These are phyloP conservation scores for Cydia splendana DNA, from an alignment of 1,140 invertebrate species.

Conservation along the genomic window DNA sequence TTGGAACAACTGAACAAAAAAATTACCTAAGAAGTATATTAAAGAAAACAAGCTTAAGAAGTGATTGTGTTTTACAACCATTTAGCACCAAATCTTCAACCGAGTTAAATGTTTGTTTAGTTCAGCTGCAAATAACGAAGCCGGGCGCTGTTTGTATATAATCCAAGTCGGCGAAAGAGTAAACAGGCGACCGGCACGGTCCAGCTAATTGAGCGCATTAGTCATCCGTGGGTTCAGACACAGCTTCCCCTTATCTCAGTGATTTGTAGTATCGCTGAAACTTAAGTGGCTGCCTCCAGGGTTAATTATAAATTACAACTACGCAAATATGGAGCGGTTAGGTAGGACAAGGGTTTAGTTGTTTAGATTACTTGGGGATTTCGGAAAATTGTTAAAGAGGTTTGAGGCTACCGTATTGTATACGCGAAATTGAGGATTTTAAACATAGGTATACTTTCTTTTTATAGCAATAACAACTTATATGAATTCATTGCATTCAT, in stretches of 20 bases:
- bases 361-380: conserved; percentile 13
- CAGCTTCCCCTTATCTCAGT: conserved; percentile 50
- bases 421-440: too few species aligned
- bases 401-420: background rate
- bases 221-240: conserved; percentile 43
- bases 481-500: too few species aligned
- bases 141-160: conserved; percentile 38
- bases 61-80: background rate
- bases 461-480: too few species aligned
- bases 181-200: conserved; percentile 46
- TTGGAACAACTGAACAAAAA: too few species aligned
- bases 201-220: conserved; percentile 56
- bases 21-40: too few species aligned
- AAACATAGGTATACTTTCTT: too few species aligned
- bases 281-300: conserved; percentile 46
- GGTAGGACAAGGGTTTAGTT: conserved; percentile 26
- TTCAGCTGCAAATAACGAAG: conserved; percentile 19
- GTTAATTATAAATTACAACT: conserved; percentile 40
- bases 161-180: conserved; percentile 44
- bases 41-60: too few species aligned
- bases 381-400: background rate
- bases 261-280: conserved; percentile 53
- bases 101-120: conserved; percentile 20
- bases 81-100: conserved; percentile 18
- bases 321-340: conserved; percentile 19